Base-by-base conservation (phyloP, 2,888 invertebrate species). In the Muscina levida region DNA sequence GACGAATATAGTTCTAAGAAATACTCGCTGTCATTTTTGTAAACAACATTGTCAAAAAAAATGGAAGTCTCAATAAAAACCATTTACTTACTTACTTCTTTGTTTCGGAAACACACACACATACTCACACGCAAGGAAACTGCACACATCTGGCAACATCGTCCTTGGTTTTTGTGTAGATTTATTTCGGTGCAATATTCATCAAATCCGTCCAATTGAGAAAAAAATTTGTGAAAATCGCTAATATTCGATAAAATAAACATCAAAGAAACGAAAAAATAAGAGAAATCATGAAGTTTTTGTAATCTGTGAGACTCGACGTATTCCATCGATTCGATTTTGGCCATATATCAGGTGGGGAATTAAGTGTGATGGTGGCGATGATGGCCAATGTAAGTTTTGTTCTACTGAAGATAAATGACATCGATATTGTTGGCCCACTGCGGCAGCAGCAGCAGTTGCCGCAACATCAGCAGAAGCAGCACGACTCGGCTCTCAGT, bases 401-500 rank as follows among this genome's bases (percentile, higher is more conserved):
- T 83, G 83, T 87, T 82, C 84, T 87, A 44, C 72, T 87, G 72
- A 87, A 88, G 93, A 91, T 93, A 81, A 93, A 93, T 87, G 93
- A 93, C 81, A 91, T 91, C 85, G 93, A 93, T 89, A n/a, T n/a
- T n/a, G 92, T 93, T 84, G 92, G 92, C 87, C 92, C 92, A 86
- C 92, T 93, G 87, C 92, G 92, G 83, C 92, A 92, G 87, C 42
- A 75, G 37, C 71, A 79, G 19, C 59, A 72, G 67, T 53, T 44
- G 70, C 68, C 1, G 51, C 68, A 31, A 92, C 92, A 86, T 93
- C 93, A 87, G 93, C 93, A 31, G 31, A 31, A 31, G 8, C 3
- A 3, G 31, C 31, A 31, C 3, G 31, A 31, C 4, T 31, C 31
- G 82, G 92, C 93, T 84, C 91, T 92, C 86, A 92, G 92, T 87